Percentiles rank a stretch among this genome's conserved stretches.
phyloP scores from a whole-genome alignment of 2,113 vertebrate genomes.

The Tursiops truncatus region DNA sequence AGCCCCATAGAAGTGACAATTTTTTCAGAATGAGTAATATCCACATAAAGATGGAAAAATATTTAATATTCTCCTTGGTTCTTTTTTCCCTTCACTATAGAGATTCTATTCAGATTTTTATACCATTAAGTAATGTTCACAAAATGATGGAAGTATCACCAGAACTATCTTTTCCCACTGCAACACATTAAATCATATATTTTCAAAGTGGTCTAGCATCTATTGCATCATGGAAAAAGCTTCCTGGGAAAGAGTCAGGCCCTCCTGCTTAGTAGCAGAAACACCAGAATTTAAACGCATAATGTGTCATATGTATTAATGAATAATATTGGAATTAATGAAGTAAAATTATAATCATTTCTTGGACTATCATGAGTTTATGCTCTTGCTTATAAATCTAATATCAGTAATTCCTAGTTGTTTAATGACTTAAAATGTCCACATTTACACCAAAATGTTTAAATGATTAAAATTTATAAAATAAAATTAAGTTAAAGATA shows the following conservation, averaged over 20 bases:
- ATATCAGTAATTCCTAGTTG: background rate
- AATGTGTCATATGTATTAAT: background rate
- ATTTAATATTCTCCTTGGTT: background rate
- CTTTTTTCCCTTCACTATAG: background rate
- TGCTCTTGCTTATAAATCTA: background rate
- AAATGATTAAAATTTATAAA: background rate
- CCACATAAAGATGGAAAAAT: background rate
- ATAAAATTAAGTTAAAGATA: background rate
- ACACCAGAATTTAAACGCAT: background rate
- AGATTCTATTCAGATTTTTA: conserved; percentile 1
- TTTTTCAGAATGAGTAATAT: conserved; percentile 24
- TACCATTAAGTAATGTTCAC: background rate
- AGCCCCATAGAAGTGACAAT: background rate
- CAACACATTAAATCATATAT: background rate
- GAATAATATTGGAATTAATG: background rate
- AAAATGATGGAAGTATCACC: background rate
- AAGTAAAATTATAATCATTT: background rate
- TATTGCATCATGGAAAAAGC: background rate
- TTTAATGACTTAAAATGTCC: background rate
- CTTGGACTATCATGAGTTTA: background rate
- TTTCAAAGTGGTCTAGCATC: background rate
- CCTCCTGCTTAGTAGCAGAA: background rate
- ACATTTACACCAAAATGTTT: background rate
- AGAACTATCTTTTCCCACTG: background rate
- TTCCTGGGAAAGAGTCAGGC: background rate